phyloP scores from a whole-genome alignment of 2,888 invertebrate species.

The Bruchidius siliquastri region DNA sequence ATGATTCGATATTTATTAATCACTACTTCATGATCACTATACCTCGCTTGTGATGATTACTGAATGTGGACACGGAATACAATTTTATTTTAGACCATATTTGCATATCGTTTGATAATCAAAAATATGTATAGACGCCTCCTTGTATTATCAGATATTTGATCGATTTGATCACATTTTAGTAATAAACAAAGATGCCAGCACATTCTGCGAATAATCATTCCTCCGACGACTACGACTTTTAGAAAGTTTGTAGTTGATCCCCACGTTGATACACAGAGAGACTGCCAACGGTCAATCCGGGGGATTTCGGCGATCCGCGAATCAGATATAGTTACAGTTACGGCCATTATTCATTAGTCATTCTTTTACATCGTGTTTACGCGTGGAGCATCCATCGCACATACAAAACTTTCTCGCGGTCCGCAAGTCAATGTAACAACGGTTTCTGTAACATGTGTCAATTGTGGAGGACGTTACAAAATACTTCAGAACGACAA shows the following conservation, averaged over 20 bases:
- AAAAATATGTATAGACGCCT: too few species aligned
- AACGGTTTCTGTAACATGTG: background rate
- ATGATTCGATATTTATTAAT: too few species aligned
- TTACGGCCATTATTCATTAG: background rate
- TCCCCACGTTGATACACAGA: constrained; percentile 5
- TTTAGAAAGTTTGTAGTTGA: constrained; percentile 8
- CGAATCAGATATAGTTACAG: background rate
- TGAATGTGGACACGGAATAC: too few species aligned
- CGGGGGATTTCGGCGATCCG: background rate
- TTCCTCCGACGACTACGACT: background rate
- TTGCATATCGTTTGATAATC: too few species aligned
- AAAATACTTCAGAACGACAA: too few species aligned
- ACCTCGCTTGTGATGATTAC: too few species aligned
- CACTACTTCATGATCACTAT: too few species aligned
- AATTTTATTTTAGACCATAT: too few species aligned
- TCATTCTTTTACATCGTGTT: background rate
- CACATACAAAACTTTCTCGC: background rate
- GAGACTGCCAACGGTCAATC: background rate
- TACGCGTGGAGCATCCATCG: background rate
- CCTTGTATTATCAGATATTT: too few species aligned
- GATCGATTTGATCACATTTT: too few species aligned
- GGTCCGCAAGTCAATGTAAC: background rate
- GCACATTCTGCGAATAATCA: too few species aligned
- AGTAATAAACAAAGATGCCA: too few species aligned
- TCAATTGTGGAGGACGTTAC: background rate